These are phyloP conservation scores for Plutomurus gul DNA, from an alignment of 1,140 invertebrate genomes.

Conservation along the genomic window DNA sequence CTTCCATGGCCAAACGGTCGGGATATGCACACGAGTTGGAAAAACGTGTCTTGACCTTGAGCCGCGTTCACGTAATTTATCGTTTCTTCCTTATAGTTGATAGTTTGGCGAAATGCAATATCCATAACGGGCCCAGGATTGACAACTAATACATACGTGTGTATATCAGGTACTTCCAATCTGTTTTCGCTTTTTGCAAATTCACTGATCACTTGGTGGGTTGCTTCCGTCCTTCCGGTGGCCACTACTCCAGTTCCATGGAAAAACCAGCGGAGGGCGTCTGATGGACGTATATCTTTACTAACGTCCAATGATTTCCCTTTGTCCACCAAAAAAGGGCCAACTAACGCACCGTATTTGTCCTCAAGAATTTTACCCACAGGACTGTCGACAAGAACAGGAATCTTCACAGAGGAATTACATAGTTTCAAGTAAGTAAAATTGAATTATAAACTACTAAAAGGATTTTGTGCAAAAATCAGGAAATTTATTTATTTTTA, in stretches of 20 bases:
- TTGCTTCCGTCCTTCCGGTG: not conserved
- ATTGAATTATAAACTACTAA: no score
- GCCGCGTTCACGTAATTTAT: not conserved
- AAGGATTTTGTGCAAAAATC: not conserved
- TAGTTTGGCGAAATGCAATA: not conserved
- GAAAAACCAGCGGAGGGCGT: not conserved
- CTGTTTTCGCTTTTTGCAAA: not conserved
- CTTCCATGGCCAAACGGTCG: not conserved
- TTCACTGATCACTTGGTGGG: not conserved
- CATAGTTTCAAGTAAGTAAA: no score
- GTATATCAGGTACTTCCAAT: not conserved
- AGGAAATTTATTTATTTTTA: not conserved
- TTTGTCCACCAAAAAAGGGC: not conserved
- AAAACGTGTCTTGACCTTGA: constrained; percentile 54
- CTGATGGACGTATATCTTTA: not conserved
- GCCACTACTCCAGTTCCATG: not conserved
- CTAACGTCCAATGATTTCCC: not conserved
- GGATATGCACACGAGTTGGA: not conserved
- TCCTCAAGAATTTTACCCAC: not conserved
- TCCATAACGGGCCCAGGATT: not conserved
- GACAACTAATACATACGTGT: not conserved
- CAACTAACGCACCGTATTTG: not conserved
- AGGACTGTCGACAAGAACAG: not conserved
- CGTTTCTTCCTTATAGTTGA: not conserved
- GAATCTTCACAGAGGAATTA: not conserved